Conservation (phyloP, 2,113 vertebrate genomes). For the Chiloscyllium plagiosum region DNA sequence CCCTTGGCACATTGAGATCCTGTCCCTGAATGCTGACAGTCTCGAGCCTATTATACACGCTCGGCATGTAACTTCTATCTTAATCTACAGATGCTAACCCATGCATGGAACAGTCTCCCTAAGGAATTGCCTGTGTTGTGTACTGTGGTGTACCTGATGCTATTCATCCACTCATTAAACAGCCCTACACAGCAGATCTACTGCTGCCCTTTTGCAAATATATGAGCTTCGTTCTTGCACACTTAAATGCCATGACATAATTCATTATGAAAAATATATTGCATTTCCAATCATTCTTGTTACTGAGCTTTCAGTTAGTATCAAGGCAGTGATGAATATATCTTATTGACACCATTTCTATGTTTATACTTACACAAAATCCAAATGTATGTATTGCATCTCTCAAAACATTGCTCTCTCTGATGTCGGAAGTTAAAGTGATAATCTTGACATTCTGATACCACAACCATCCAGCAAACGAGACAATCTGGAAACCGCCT, state of each 20-base stretch:
- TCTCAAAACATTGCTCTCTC: background rate
- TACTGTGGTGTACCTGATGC: background rate
- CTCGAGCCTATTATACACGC: conserved; percentile 6
- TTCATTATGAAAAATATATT: background rate
- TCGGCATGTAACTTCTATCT: background rate
- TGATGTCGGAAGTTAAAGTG: no score
- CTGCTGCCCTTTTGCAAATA: background rate
- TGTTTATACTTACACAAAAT: background rate
- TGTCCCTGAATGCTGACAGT: conserved; percentile 32
- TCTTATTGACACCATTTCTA: background rate
- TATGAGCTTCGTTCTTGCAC: background rate
- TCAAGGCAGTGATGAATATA: background rate
- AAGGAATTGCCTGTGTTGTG: background rate
- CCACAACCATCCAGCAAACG: background rate
- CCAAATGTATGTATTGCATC: background rate
- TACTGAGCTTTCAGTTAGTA: background rate
- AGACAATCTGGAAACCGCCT: background rate
- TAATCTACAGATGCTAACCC: conserved; percentile 17
- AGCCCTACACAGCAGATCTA: background rate
- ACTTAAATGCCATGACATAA: background rate
- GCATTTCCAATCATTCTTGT: background rate
- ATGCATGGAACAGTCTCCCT: background rate
- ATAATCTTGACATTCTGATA: background rate
- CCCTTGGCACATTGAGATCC: conserved; percentile 15
- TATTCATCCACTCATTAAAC: background rate